Conservation (phyloP, 2,888 invertebrate genomes). For the Myathropa florea region DNA sequence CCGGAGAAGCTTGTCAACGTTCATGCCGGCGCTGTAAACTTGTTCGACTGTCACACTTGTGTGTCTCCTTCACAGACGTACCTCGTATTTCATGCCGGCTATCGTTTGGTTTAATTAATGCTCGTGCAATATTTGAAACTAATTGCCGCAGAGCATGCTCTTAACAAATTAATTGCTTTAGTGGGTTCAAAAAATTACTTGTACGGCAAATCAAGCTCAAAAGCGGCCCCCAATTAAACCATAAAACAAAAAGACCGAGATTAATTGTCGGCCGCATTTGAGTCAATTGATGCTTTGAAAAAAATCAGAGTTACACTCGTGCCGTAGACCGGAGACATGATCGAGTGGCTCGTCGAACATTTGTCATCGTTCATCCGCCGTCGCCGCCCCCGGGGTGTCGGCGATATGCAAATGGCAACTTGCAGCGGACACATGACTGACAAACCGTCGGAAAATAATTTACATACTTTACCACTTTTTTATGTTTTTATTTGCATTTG, state of each 20-base stretch:
- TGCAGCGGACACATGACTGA: constrained; percentile 10
- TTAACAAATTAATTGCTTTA: not conserved
- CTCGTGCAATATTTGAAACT: not conserved
- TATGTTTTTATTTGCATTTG: too few species aligned
- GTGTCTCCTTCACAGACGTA: not conserved
- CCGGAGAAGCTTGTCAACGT: not conserved
- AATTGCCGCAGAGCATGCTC: not conserved
- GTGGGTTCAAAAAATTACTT: not conserved
- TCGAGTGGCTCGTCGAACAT: constrained; percentile 29
- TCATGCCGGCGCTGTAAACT: not conserved
- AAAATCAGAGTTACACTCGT: not conserved
- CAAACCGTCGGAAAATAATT: not conserved
- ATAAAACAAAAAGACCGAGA: not conserved
- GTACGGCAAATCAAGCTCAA: not conserved
- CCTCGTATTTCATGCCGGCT: not conserved
- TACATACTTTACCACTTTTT: too few species aligned
- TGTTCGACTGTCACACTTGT: not conserved
- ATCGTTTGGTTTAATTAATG: not conserved
- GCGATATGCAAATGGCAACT: not conserved
- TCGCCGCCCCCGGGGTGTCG: not conserved
- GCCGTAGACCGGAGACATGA: not conserved
- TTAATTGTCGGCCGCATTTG: constrained; percentile 45
- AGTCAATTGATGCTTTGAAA: constrained; percentile 26
- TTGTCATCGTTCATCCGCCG: constrained; percentile 29
- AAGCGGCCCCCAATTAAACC: not conserved